These are phyloP conservation scores for Manduca sexta DNA, from an alignment of 1,140 invertebrate genomes.

Conservation along the genomic window DNA sequence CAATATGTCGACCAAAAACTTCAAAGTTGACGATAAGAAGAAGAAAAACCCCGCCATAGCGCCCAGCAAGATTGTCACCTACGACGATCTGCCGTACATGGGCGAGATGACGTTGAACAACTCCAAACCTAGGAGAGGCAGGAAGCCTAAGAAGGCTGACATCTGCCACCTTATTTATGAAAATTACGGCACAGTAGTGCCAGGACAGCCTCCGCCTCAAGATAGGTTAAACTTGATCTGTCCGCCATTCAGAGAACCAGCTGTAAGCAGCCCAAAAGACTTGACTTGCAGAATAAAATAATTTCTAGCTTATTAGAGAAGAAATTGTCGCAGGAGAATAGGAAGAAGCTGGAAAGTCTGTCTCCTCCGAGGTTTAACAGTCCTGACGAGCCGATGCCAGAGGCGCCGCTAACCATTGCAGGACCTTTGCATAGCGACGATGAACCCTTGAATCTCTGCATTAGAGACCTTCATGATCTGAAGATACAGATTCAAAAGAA, in stretches of 20 bases:
- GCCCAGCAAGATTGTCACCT: slow-evolving; percentile 76
- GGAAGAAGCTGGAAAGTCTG: slow-evolving; percentile 50
- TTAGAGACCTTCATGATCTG: slow-evolving; percentile 80
- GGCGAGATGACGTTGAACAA: slow-evolving; percentile 92
- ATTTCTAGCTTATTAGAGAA: slow-evolving; percentile 81
- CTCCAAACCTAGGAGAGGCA: slow-evolving; percentile 85
- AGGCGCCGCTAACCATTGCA: slow-evolving; percentile 43
- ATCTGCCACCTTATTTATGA: slow-evolving; percentile 94
- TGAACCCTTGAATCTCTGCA: slow-evolving; percentile 89
- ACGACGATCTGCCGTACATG: slow-evolving; percentile 91
- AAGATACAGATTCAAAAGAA: slow-evolving; percentile 77
- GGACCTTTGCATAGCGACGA: slow-evolving; percentile 71
- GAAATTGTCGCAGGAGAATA: slow-evolving; percentile 78
- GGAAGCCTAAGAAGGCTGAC: slow-evolving; percentile 92
- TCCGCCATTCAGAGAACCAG: slow-evolving; percentile 28
- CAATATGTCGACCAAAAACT: slow-evolving; percentile 36
- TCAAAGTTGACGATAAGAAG: slow-evolving; percentile 45
- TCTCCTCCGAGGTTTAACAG: slow-evolving; percentile 38
- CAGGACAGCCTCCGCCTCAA: slow-evolving; percentile 77
- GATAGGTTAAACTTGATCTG: slow-evolving; percentile 31
- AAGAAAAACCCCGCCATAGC: slow-evolving; percentile 61
- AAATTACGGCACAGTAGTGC: slow-evolving; percentile 90
- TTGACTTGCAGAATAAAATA: slow-evolving; percentile 80
- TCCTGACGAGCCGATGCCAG: slow-evolving; percentile 54
- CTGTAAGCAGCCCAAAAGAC: slow-evolving; percentile 46